Conservation (phyloP, 2,113 vertebrate genomes). For the Malurus cyaneus region DNA sequence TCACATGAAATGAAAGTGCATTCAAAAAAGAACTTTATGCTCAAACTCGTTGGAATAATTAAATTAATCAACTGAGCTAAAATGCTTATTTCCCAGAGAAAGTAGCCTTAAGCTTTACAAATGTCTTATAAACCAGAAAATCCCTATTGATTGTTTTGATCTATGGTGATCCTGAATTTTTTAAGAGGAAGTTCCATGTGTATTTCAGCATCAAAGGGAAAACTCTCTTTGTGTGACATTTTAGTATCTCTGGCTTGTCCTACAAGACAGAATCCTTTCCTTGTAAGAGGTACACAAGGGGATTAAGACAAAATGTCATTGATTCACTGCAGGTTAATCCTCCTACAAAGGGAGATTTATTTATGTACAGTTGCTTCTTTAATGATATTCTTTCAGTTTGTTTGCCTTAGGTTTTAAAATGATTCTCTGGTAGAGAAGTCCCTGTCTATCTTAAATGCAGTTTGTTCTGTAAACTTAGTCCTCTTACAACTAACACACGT, state of each 20-base stretch:
- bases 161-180: fast-evolving
- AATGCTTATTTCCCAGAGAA: not conserved
- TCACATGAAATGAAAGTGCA: not conserved
- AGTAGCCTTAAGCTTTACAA: not conserved
- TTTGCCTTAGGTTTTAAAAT: not conserved
- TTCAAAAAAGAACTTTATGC: not conserved
- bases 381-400: not conserved
- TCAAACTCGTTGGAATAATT: not conserved
- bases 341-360: not conserved
- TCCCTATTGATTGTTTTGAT: not conserved
- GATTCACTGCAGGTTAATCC: not conserved
- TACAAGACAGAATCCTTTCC: not conserved
- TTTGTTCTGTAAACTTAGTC: not conserved
- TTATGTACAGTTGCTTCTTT: not conserved
- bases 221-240: not conserved
- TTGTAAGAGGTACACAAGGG: not conserved
- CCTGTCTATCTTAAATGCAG: not conserved
- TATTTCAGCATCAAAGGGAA: not conserved
- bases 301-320: not conserved
- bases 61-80: not conserved
- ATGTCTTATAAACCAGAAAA: not conserved
- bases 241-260: not conserved
- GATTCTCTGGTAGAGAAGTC: not conserved
- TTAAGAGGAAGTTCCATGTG: not conserved
- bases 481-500: not conserved